A percentile compares a stretch with the other conserved stretches of the same genome.
Conservation (phyloP, 1,140 invertebrate genomes). For the Drosophila nigromelanica region DNA sequence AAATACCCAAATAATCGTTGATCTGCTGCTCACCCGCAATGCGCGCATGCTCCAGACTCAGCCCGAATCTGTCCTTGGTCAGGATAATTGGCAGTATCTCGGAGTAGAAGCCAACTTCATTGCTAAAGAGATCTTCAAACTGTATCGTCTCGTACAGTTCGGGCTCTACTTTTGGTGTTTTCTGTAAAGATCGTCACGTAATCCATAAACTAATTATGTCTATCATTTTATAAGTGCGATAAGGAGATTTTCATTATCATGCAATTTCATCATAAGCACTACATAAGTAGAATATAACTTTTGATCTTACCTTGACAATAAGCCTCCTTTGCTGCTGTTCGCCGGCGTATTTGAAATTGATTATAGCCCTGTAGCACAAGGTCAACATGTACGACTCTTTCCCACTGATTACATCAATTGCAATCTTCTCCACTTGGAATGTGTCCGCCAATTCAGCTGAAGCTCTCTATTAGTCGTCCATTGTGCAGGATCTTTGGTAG, state of each 20-base stretch:
- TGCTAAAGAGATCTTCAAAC: slow-evolving; percentile 62
- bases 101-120: slow-evolving; percentile 70
- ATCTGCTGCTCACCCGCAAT: slow-evolving; percentile 33
- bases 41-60: slow-evolving; percentile 56
- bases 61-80: slow-evolving; percentile 51
- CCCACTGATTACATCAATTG: slow-evolving; percentile 58
- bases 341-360: slow-evolving; percentile 51
- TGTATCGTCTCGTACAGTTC: slow-evolving; percentile 47
- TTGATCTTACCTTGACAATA: slow-evolving; percentile 62
- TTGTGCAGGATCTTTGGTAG: slow-evolving; percentile 40
- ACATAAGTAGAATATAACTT: no score
- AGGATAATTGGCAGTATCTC: slow-evolving; percentile 66
- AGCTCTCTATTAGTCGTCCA: slow-evolving; percentile 54
- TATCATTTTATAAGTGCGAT: slow-evolving; percentile 1
- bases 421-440: slow-evolving; percentile 48
- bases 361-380: slow-evolving; percentile 54
- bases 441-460: slow-evolving; percentile 20
- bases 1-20: background rate
- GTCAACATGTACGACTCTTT: slow-evolving; percentile 77
- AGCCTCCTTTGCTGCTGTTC: slow-evolving; percentile 35
- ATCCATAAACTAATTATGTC: background rate
- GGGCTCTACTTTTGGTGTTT: slow-evolving; percentile 61
- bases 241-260: slow-evolving; percentile 5
- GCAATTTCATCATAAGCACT: no score
- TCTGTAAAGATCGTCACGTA: slow-evolving; percentile 41